Evolutionary conservation across 2,113 vertebrate genomes (phyloP), one percentile per base, ranked within the genome.

Genomic region (Proterorhinus semilunaris): DNA sequence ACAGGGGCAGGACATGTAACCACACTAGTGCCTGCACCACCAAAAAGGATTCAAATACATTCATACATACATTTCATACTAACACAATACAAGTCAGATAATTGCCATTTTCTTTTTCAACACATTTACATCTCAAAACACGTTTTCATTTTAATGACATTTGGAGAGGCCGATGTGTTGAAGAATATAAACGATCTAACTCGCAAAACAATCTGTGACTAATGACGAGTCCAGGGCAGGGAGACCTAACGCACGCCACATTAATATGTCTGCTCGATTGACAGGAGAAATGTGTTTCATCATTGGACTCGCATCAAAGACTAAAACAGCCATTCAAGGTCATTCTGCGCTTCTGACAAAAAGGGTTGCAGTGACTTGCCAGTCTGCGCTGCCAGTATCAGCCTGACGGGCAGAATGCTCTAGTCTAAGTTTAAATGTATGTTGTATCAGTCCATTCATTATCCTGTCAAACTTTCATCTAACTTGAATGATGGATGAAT

Each of bases 321-420:
- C 53, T 51, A 58, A 72, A 82, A 65, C 55, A 65, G 48, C 48
- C 70, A 64, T 79, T 79, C 46, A 55, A 72, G 83, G 81, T 78
- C 78, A 79, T 51, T 64, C 21, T 82, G 78, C 69, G 62, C 76
- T 64, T 68, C 10, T n/a, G 53, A 66, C 59, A 71, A 66, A 6
- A 62, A 59, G 59, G 85, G 83, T 85, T 87, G 74, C 66, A 17
- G 65, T 87, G 86, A 91, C 89, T 86, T 85, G 48, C 75, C 45
- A 27, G 46, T 62, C 27, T 36, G 27, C 27, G 50, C 51, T 74
- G 65, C 66, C 74, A 69, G 64, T 51, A 67, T 21, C 15, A 61
- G 58, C 44, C 9, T 44, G 15, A 44, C 1, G 42, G 13, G 42
- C 15, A 42, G 4, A 36, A n/a, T 8, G 44, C 36, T 61, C 13